A percentile compares a stretch with the other conserved stretches of the same genome.
Conservation (phyloP, 2,888 invertebrate species). For the Agriotes lineatus region DNA sequence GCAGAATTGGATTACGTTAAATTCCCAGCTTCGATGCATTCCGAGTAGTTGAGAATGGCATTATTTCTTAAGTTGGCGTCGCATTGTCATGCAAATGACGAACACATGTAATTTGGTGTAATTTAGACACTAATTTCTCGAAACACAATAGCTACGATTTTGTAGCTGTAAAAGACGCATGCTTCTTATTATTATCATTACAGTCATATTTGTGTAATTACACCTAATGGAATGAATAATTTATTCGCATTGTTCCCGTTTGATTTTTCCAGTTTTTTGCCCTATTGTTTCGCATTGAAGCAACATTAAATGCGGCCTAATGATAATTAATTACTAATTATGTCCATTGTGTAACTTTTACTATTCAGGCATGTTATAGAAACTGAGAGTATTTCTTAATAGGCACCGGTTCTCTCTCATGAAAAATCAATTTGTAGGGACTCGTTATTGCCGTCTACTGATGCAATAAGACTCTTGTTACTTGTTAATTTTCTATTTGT, state of each 20-base stretch:
- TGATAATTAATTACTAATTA: constrained; percentile 21
- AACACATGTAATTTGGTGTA: constrained; percentile 28
- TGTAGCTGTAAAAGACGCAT: constrained; percentile 18
- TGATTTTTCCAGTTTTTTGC: constrained; percentile 1
- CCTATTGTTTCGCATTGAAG: not conserved
- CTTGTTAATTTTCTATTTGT: too few relatives aligned
- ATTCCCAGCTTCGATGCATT: constrained; percentile 7
- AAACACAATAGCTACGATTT: constrained; percentile 28
- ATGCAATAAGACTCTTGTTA: too few relatives aligned
- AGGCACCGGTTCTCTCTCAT: not conserved
- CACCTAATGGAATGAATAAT: constrained; percentile 31
- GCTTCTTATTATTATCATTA: constrained; percentile 18
- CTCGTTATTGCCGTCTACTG: not conserved
- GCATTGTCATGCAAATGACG: constrained; percentile 22
- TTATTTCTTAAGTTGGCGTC: not conserved
- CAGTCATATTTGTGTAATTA: constrained; percentile 20
- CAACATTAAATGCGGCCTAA: not conserved
- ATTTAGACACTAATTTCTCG: constrained; percentile 25
- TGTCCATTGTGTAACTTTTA: constrained; percentile 20
- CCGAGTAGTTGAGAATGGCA: constrained; percentile 7
- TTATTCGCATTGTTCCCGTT: constrained; percentile 23
- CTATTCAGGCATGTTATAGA: constrained; percentile 16
- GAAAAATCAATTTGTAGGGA: constrained; percentile 10
- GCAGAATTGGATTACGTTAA: not conserved
- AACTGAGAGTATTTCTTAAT: constrained; percentile 21